A percentile compares a stretch with the other conserved stretches of the same genome.
Evolutionary conservation across 2,797 vertebrate species (phyloP).

Genomic region (Malurus leucopterus): DNA sequence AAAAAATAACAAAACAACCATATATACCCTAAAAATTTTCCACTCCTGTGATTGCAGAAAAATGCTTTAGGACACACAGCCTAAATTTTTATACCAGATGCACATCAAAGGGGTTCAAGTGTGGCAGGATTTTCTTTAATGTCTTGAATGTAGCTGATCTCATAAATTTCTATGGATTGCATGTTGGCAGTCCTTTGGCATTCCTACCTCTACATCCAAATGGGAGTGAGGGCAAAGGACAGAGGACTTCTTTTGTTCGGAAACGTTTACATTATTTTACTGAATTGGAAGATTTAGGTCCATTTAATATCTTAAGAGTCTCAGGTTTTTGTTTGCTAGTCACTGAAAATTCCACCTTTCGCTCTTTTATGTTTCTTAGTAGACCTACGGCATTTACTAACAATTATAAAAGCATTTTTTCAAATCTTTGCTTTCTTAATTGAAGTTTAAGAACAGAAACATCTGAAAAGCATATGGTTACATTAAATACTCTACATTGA

Average conservation of each 20-base stretch:
- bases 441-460: neutral
- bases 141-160: neutral
- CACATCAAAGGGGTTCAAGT: neutral
- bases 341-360: neutral
- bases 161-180: neutral
- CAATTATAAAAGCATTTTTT: neutral
- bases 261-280: neutral
- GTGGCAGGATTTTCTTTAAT: neutral
- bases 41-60: fast-evolving
- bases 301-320: neutral
- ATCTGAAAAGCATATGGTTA: neutral
- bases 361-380: neutral
- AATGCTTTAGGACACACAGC: neutral
- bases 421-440: neutral
- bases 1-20: neutral
- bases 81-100: neutral
- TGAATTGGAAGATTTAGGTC: neutral
- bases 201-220: neutral
- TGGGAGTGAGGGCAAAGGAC: neutral
- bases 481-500: neutral
- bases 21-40: neutral
- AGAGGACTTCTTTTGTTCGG: neutral
- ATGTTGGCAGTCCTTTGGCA: neutral
- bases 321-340: neutral
- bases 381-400: neutral